Evolutionary conservation across 1,140 invertebrate genomes (phyloP).

Genomic region (Mactra quadrangularis): DNA sequence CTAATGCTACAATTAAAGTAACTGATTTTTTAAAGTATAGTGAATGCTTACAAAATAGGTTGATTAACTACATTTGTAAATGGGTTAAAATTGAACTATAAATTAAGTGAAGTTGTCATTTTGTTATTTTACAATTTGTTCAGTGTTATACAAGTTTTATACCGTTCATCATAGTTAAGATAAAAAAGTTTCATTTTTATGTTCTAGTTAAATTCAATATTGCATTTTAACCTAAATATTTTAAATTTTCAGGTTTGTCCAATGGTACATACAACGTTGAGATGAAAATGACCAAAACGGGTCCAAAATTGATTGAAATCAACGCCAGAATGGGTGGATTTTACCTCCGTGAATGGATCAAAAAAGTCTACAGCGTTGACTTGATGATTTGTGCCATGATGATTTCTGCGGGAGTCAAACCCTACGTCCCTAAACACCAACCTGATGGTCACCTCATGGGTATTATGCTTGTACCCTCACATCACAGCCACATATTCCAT

Average conservation of each 20-base stretch:
- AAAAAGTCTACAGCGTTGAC: constrained; percentile 65
- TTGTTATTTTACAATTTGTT: background rate
- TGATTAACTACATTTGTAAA: background rate
- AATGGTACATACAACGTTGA: constrained; percentile 75
- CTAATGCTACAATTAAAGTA: too few relatives aligned
- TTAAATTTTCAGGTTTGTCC: constrained; percentile 51
- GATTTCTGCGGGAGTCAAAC: constrained; percentile 66
- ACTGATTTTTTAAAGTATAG: too few relatives aligned
- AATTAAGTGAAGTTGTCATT: background rate
- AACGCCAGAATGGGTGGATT: constrained; percentile 75
- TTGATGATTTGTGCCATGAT: constrained; percentile 65
- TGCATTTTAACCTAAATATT: background rate
- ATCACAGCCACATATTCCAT: constrained; percentile 49
- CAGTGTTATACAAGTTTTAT: background rate
- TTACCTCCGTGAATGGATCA: constrained; percentile 73
- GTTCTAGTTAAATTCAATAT: background rate
- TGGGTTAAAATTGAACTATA: background rate
- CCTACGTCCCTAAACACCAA: constrained; percentile 43
- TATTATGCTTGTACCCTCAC: constrained; percentile 68
- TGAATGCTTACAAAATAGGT: too few relatives aligned
- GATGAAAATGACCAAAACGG: constrained; percentile 69
- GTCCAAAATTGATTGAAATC: constrained; percentile 73
- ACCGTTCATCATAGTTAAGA: background rate
- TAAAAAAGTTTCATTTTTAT: background rate
- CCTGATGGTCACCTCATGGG: constrained; percentile 61